Base-by-base conservation (phyloP, 2,888 invertebrate species). In the Conops quadrifasciatus region DNA sequence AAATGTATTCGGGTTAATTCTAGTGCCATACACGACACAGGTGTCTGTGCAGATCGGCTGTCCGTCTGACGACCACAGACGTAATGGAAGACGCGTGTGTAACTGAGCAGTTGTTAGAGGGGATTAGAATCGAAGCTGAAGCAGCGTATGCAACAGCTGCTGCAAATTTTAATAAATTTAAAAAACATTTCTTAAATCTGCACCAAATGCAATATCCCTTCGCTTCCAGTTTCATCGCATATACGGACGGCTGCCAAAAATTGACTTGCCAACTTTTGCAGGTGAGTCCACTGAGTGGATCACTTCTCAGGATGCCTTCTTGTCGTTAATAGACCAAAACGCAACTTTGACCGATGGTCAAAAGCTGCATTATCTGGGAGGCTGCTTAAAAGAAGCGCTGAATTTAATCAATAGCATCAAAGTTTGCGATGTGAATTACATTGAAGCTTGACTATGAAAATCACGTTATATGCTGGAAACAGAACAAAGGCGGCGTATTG, bases 81-180 rank as follows among this genome's bases (percentile, higher is more conserved):
- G 9, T 16, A 13, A 13, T 49, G 15, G 49, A 49, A 49, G 16
- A 4, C n/a, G 49, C 24, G 28, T 2, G 49, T 16, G 49, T 15
- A 49, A 16, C 15, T 49, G 49, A 49, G 16, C 49, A 16, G 49
- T 49, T 49, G n/a, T n/a, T n/a, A n/a, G 51, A 51, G 51, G 51
- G n/a, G 11, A n/a, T n/a, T n/a, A 51, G 51, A n/a, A n/a, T 51
- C 51, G 51, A 51, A 51, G 51, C 51, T 16, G 21, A 53, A 53
- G 53, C 24, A 53, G 1, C 53, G 5, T 53, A 53, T 24, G 4
- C 53, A 21, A 53, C 53, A n/a, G 24, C 53, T 9, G n/a, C 53
- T 21, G 53, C 19, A 16, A 53, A 53, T 53, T 53, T 53, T n/a
- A 21, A 53, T 24, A 53, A 24, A 5, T 53, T 53, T 4, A 53